Conservation (phyloP, 2,888 invertebrate genomes). For the Bembecia ichneumoniformis region DNA sequence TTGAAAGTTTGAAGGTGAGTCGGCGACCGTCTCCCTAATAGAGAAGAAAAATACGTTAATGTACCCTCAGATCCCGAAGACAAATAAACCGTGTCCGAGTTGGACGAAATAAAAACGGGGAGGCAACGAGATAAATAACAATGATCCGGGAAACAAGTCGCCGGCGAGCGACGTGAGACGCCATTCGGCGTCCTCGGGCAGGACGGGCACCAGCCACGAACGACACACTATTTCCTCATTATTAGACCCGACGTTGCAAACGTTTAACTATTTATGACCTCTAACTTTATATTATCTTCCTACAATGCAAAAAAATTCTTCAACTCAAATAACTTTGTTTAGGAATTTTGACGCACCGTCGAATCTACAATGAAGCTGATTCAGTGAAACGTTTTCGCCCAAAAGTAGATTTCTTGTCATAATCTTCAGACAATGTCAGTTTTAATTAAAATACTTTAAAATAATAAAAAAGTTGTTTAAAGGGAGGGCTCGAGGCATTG, state of each 20-base stretch:
- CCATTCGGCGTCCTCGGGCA: slow-evolving; percentile 21
- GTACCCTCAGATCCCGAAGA: slow-evolving; percentile 68
- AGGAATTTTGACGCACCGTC: not conserved
- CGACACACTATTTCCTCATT: slow-evolving; percentile 31
- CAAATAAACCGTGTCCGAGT: slow-evolving; percentile 66
- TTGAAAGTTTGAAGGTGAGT: slow-evolving; percentile 64
- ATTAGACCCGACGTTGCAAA: slow-evolving; percentile 21
- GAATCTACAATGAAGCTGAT: slow-evolving; percentile 23
- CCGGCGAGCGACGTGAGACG: slow-evolving; percentile 11
- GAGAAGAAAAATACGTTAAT: slow-evolving; percentile 73
- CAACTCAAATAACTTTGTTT: not conserved
- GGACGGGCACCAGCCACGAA: slow-evolving; percentile 18
- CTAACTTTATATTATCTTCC: not conserved
- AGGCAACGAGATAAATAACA: slow-evolving; percentile 64
- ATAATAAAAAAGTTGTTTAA: slow-evolving; percentile 28
- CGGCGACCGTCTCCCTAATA: slow-evolving; percentile 63
- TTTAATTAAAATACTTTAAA: slow-evolving; percentile 53
- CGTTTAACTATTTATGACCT: slow-evolving; percentile 6
- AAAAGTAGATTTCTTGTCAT: slow-evolving; percentile 43
- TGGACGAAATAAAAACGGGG: slow-evolving; percentile 64
- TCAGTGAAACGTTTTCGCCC: slow-evolving; percentile 44
- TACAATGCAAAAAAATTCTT: not conserved
- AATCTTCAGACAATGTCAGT: slow-evolving; percentile 52
- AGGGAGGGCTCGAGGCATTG: slow-evolving; percentile 7
- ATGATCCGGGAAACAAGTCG: slow-evolving; percentile 50